Evolutionary conservation across 2,113 vertebrate species (phyloP).

Genomic region (Phaetusa simplex): DNA sequence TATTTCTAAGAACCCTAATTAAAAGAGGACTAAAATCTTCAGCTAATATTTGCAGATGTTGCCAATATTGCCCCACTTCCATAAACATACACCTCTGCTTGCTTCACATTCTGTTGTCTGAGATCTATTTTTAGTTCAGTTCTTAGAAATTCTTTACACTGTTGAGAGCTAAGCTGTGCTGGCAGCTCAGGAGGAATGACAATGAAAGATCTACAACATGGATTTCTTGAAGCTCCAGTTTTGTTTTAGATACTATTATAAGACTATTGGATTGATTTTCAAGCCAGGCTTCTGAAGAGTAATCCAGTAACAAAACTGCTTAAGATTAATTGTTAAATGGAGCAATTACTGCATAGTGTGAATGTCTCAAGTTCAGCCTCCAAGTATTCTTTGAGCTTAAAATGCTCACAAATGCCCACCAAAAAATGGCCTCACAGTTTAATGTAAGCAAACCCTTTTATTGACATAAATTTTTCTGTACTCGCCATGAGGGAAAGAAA

Average conservation of each 20-base stretch:
- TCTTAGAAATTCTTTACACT: neutral
- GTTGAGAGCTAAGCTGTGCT: neutral
- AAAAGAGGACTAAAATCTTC: neutral
- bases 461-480: slow-evolving; percentile 11
- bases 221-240: neutral
- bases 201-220: neutral
- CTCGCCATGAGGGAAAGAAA: neutral
- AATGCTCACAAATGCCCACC: neutral
- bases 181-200: neutral
- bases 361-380: neutral
- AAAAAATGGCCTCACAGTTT: neutral
- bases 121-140: neutral
- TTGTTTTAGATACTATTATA: neutral
- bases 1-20: neutral
- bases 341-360: neutral
- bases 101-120: neutral
- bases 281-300: neutral
- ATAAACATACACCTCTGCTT: neutral
- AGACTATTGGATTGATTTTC: neutral
- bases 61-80: neutral
- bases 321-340: neutral
- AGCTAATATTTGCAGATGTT: neutral
- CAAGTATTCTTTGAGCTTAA: neutral
- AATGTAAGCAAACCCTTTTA: slow-evolving; percentile 16
- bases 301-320: neutral